A percentile compares a stretch with the other conserved stretches of the same genome.
Conservation (phyloP, 1,140 invertebrate species). For the Thrips palmi region DNA sequence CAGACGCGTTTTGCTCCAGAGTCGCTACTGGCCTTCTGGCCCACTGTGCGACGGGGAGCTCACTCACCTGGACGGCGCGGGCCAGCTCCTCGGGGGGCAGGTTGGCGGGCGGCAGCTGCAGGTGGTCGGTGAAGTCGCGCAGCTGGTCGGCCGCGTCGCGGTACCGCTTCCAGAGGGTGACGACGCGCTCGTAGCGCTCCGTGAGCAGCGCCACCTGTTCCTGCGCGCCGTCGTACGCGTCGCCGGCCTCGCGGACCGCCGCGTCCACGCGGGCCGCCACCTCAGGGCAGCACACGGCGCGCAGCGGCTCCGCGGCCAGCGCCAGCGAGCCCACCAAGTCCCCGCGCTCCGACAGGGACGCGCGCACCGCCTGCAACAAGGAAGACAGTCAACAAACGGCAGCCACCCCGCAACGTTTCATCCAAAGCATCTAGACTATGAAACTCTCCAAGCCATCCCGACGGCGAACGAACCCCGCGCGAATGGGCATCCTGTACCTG, state of each 20-base stretch:
- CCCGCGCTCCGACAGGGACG: conserved; percentile 43
- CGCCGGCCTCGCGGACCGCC: conserved; percentile 51
- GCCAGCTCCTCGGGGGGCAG: too few species aligned
- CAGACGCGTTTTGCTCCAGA: too few species aligned
- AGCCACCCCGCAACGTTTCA: too few species aligned
- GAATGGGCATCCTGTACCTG: too few species aligned
- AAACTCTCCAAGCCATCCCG: too few species aligned
- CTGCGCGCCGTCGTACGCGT: conserved; percentile 55
- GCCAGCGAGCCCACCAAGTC: conserved; percentile 47
- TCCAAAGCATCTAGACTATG: too few species aligned
- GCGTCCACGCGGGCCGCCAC: conserved; percentile 23
- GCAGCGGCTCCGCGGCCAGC: conserved; percentile 44
- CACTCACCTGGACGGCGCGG: too few species aligned
- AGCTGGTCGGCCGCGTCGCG: conserved; percentile 52
- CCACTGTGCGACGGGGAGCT: too few species aligned
- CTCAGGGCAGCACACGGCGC: conserved; percentile 41
- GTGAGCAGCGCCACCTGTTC: conserved; percentile 49
- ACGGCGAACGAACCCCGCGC: too few species aligned
- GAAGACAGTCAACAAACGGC: too few species aligned
- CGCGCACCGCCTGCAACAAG: conserved; percentile 33
- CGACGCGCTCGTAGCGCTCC: conserved; percentile 50
- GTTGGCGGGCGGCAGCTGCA: conserved; percentile 44
- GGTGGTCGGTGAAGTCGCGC: conserved; percentile 46
- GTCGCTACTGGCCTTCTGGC: too few species aligned
- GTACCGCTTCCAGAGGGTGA: conserved; percentile 57